Conservation (phyloP, 2,888 invertebrate genomes). For the Alviniconcha strummeri region DNA sequence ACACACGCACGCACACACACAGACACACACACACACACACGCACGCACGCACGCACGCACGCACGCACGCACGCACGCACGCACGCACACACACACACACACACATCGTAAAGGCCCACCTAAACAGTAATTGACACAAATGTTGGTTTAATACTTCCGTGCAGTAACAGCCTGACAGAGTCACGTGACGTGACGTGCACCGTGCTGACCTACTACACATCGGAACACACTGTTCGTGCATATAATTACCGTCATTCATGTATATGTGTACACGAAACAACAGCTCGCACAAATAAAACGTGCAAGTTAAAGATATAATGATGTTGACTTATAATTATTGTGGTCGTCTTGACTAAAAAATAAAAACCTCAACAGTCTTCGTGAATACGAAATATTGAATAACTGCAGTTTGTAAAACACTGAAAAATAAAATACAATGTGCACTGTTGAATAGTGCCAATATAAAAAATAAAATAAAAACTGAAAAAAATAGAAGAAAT, state of each 20-base stretch:
- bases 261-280: slow-evolving; percentile 46
- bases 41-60: not conserved
- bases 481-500: too few species aligned
- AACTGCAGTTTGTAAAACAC: too few species aligned
- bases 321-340: too few species aligned
- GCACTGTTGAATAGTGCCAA: too few species aligned
- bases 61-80: not conserved
- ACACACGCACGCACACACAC: not conserved
- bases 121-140: not conserved
- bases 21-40: slow-evolving; percentile 10
- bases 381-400: too few species aligned
- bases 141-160: not conserved
- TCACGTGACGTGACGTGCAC: not conserved
- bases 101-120: not conserved
- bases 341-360: too few species aligned
- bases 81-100: slow-evolving; percentile 5
- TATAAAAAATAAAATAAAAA: too few species aligned
- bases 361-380: too few species aligned
- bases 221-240: slow-evolving; percentile 31
- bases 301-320: too few species aligned
- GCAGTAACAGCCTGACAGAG: not conserved
- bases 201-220: not conserved
- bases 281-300: not conserved
- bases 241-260: slow-evolving; percentile 49
- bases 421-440: too few species aligned